These are phyloP conservation scores for Phaedon cochleariae DNA, from an alignment of 2,888 invertebrate species.

Conservation along the genomic window DNA sequence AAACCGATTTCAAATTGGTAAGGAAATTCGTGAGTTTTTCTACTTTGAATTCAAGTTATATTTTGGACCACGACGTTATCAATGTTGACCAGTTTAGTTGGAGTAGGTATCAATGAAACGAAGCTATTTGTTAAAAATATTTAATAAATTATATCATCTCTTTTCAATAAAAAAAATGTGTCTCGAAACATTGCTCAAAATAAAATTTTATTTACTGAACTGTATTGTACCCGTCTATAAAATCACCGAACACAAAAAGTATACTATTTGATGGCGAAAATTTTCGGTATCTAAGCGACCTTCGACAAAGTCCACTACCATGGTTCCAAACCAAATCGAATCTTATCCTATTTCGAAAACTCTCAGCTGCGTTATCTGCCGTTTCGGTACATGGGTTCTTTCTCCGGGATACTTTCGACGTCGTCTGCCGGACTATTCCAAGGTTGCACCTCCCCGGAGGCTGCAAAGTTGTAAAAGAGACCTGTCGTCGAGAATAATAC, in stretches of 20 bases:
- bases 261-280: too few species aligned
- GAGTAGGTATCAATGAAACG: background rate
- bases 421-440: conserved; percentile 38
- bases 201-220: background rate
- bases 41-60: too few species aligned
- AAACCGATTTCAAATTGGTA: too few species aligned
- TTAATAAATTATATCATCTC: background rate
- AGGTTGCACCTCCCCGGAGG: conserved; percentile 41
- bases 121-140: background rate
- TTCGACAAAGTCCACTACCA: background rate
- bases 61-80: too few species aligned
- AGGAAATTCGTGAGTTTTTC: too few species aligned
- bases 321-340: background rate
- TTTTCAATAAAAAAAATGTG: background rate
- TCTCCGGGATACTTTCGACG: conserved; percentile 19
- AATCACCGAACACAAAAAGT: background rate
- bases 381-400: conserved; percentile 31
- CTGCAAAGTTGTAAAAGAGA: conserved; percentile 35
- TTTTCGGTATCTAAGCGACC: background rate
- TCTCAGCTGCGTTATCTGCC: conserved; percentile 21
- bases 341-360: background rate
- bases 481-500: conserved; percentile 34
- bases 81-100: too few species aligned
- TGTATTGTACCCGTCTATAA: background rate
- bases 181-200: background rate